A percentile compares a stretch with the other conserved stretches of the same genome.
Evolutionary conservation across 2,888 invertebrate species (phyloP).

Genomic region (Norana najaformis): DNA sequence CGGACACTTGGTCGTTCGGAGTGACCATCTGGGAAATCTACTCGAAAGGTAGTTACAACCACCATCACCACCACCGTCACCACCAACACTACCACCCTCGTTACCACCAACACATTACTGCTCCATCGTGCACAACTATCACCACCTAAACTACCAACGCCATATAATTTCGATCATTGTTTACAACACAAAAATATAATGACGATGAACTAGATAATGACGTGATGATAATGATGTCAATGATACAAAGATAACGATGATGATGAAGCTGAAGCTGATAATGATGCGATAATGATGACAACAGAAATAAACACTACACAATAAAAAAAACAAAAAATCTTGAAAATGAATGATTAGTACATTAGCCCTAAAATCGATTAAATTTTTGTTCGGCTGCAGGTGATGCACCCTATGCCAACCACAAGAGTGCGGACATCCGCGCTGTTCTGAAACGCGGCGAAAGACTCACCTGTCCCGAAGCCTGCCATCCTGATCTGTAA

Average conservation of each 20-base stretch:
- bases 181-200: background rate
- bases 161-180: background rate
- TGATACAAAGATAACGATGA: no score
- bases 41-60: slow-evolving; percentile 26
- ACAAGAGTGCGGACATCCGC: slow-evolving; percentile 21
- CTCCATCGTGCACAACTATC: no score
- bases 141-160: background rate
- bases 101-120: no score
- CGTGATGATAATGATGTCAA: background rate
- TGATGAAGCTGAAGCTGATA: background rate
- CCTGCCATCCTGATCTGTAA: slow-evolving; percentile 23
- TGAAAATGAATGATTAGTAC: no score
- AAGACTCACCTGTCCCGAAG: slow-evolving; percentile 25
- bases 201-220: background rate
- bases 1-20: slow-evolving; percentile 31
- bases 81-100: no score
- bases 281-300: background rate
- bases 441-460: slow-evolving; percentile 19
- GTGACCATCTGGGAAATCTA: slow-evolving; percentile 36
- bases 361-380: background rate
- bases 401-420: slow-evolving; percentile 26
- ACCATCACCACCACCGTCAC: no score
- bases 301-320: background rate
- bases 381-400: background rate
- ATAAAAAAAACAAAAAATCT: no score